These are phyloP conservation scores for Barbus barbus DNA, from an alignment of 2,113 vertebrate species.

Conservation along the genomic window DNA sequence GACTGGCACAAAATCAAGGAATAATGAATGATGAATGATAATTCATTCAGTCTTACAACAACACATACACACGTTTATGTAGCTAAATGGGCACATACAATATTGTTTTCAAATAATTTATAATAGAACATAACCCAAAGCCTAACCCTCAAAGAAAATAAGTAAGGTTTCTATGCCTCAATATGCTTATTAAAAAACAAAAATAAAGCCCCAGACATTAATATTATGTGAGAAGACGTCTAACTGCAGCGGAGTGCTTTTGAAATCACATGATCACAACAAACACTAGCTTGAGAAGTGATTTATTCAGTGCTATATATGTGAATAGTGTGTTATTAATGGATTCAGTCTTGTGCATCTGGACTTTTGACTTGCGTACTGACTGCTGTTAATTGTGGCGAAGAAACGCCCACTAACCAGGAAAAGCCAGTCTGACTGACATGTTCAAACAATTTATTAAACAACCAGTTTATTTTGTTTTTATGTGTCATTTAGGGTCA, in stretches of 20 bases:
- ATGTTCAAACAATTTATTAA: not conserved
- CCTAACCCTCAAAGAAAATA: not conserved
- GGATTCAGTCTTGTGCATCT: not conserved
- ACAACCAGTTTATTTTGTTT: no score
- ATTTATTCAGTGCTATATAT: constrained; percentile 6
- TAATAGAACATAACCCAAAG: no score
- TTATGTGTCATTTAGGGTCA: no score
- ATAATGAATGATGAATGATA: no score
- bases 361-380: not conserved
- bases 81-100: not conserved
- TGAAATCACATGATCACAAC: not conserved
- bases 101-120: not conserved
- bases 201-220: not conserved
- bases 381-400: no score
- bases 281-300: not conserved
- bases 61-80: not conserved
- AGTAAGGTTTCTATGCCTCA: not conserved
- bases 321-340: not conserved
- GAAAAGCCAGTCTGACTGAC: not conserved
- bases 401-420: no score
- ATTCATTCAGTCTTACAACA: not conserved
- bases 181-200: not conserved
- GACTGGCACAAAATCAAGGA: not conserved
- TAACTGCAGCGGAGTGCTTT: not conserved
- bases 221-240: not conserved